Percentiles rank a stretch among this genome's conserved stretches.
Conservation (phyloP, 2,888 invertebrate species). For the Phania funesta region DNA sequence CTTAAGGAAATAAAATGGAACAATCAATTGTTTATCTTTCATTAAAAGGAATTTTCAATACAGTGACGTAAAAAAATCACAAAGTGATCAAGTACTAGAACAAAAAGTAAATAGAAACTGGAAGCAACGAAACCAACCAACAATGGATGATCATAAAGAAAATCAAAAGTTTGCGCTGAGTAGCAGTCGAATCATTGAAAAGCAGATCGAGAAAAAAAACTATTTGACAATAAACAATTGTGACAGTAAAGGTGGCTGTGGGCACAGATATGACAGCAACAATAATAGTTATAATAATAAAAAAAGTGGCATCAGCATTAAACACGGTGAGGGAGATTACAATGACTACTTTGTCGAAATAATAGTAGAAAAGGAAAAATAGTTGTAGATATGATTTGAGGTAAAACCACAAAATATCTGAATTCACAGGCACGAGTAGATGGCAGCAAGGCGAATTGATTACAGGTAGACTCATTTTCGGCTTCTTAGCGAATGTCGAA, state of each 20-base stretch:
- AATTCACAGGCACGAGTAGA: neutral
- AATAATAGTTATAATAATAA: neutral
- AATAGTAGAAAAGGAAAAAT: neutral
- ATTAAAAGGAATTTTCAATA: slow-evolving; percentile 5
- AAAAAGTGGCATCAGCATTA: neutral
- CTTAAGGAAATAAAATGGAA: slow-evolving; percentile 3
- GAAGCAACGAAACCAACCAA: neutral
- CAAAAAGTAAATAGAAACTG: neutral
- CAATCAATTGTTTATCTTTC: neutral
- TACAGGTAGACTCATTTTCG: too few relatives aligned
- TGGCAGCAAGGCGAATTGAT: too few relatives aligned
- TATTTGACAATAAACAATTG: slow-evolving; percentile 1
- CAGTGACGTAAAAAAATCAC: neutral
- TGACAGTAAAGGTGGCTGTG: neutral
- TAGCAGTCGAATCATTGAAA: neutral
- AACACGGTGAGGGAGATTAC: neutral
- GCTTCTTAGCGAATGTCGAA: too few relatives aligned
- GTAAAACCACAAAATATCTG: neutral
- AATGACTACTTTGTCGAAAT: neutral
- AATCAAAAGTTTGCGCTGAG: neutral
- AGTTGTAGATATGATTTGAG: neutral
- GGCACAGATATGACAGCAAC: neutral
- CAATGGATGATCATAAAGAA: slow-evolving; percentile 22
- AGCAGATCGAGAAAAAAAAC: slow-evolving; percentile 9
- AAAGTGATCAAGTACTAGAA: neutral